Percentiles rank a stretch among this genome's conserved stretches.
phyloP scores from a whole-genome alignment of 2,797 vertebrate species.

The Phyllotis vaccarum region DNA sequence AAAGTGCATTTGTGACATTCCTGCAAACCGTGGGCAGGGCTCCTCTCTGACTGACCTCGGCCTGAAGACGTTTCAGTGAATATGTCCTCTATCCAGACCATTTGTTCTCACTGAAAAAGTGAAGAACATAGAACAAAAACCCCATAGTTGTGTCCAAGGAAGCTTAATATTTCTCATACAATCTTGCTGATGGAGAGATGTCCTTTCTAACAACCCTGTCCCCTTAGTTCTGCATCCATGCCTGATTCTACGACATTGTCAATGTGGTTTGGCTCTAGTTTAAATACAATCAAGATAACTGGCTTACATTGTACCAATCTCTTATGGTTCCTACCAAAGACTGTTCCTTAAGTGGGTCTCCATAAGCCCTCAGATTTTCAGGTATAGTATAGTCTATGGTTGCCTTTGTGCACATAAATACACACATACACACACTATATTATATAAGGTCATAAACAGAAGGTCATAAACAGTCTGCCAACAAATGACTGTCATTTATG shows the following conservation, averaged over 20 bases:
- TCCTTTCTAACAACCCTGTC: neutral
- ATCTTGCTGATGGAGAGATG: neutral
- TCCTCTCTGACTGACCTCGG: neutral
- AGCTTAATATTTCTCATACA: neutral
- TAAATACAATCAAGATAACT: neutral
- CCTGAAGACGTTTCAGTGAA: neutral
- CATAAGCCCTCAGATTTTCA: neutral
- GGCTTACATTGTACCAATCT: neutral
- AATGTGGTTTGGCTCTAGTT: neutral
- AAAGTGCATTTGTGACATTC: too few relatives aligned
- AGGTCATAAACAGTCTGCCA: neutral
- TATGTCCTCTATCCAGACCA: neutral
- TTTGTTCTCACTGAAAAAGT: neutral
- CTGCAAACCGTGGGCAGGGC: neutral
- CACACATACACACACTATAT: neutral
- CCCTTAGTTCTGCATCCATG: neutral
- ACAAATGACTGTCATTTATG: neutral
- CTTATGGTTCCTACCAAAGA: neutral
- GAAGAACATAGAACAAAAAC: neutral
- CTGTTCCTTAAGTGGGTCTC: neutral
- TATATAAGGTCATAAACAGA: neutral
- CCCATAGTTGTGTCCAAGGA: neutral
- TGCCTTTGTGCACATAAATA: too few relatives aligned
- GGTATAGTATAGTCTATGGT: neutral
- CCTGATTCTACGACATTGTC: neutral